Base-by-base conservation (phyloP, 64 coral and sea anemone genomes). In the Stichodactyla mertensii region DNA sequence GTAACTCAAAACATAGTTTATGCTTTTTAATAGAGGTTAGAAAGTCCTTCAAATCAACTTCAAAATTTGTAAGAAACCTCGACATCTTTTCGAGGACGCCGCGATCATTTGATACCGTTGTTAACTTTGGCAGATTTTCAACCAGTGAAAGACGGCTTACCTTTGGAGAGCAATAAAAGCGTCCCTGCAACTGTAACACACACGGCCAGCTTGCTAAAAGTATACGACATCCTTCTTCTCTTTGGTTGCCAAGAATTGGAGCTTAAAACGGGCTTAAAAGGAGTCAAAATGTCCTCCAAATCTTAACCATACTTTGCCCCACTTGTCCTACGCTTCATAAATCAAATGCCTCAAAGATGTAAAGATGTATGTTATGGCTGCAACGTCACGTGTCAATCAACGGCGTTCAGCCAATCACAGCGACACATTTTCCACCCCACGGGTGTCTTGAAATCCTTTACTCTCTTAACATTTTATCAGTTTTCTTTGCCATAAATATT, bases 371-470 rank as follows among this genome's bases (percentile, higher is more conserved):
- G 83, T 85, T 85, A 61, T 85, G 83, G 55, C 14, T 23, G 5
- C 15, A 23, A 85, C 83, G 83, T 85, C 83, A 85, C 83, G 61
- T 85, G 83, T 62, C 83, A 85, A 85, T 85, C 83, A 85, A 61
- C 60, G 27, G 23, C 6, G 9, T 58, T 10, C 15, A 85, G 78
- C 83, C 83, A 85, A 85, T 85, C 83, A 85, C 51, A 84, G 27
- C 56, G n/a, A 61, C 57, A 64, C 16, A 81, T 81, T 81, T 15
- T 85, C 60, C 27, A 22, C 27, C 36, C 55, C 83, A 52, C 83
- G 14, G 83, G 55, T 6, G 57, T 59, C n/a, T 52, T 58, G 36
- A 59, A 61, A 61, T 59, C 57, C 14, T 23, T 64, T 82, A 4
- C 19, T 85, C 7, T 74, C n/a, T 31, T 26, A 22, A 74, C 69